Evolutionary conservation across 2,888 invertebrate genomes (phyloP), one percentile per base, ranked within the genome.

Genomic region (Thera obeliscata): DNA sequence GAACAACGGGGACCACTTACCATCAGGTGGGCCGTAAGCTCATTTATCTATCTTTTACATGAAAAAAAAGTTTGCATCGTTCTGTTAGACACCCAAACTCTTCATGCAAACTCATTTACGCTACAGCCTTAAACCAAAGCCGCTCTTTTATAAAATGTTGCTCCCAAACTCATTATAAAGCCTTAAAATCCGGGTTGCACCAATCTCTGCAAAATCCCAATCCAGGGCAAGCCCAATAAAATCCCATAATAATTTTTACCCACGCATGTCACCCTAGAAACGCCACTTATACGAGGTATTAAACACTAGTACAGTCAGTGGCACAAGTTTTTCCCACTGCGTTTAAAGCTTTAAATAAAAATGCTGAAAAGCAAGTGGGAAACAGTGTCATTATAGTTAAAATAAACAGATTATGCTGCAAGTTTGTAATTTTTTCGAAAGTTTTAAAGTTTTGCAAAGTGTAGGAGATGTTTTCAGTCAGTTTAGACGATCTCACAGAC

Each of bases 211-310:
- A 46, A 46, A 65, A 55, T n/a, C 59, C 33, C 9, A 49, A 61
- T 64, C 38, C 62, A 50, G 22, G 49, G 60, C 54, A 49, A 67
- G 63, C 65, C 59, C 64, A 66, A 67, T 69, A 65, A 64, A 67
- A 69, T 65, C 69, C 65, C 52, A 65, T 68, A 60, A 69, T 66
- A 67, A 67, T 69, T 75, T 75, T 75, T 73, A 71, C 61, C 66
- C 64, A 64, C 63, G 68, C 68, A 66, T 64, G 71, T 74, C 74
- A 72, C 71, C 72, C 71, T 73, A 69, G 71, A 73, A 74, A 75
- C 70, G 71, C 67, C 73, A 76, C 75, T 76, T 76, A 74, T 63
- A 72, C 74, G 67, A 72, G 72, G 79, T 74, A 79, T 78, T 79
- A 77, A 76, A 63, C 66, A 66, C 57, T 46, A 48, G 64, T 68